These are phyloP conservation scores for Dusona sp. DNA, from an alignment of 2,888 invertebrate genomes.

Conservation along the genomic window DNA sequence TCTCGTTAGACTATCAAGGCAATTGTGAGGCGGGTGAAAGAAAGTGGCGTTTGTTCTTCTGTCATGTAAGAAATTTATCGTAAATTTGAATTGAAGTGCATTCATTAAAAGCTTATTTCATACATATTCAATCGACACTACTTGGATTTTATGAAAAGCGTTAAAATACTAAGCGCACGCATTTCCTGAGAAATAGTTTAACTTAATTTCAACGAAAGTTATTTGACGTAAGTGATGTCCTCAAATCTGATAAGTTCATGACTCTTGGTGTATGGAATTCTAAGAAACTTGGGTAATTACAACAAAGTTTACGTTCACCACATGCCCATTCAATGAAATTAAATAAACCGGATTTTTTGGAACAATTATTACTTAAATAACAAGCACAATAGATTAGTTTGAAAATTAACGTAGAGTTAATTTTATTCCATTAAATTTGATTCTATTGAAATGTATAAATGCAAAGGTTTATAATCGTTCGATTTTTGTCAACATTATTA, in stretches of 20 bases:
- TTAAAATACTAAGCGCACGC: background rate
- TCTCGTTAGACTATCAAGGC: background rate
- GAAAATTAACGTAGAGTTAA: background rate
- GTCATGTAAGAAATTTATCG: background rate
- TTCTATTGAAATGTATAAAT: background rate
- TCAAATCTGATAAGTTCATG: background rate
- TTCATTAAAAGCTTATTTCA: background rate
- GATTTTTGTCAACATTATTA: background rate
- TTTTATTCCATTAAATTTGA: background rate
- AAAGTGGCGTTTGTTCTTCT: background rate
- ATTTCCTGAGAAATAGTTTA: background rate
- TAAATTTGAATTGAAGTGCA: background rate
- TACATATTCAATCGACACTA: background rate
- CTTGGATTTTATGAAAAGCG: background rate
- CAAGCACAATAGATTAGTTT: background rate
- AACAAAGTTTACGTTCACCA: constrained; percentile 1
- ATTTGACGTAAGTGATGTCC: background rate
- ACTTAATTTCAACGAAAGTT: constrained; percentile 3
- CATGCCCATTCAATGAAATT: background rate
- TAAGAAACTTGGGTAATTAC: constrained; percentile 5
- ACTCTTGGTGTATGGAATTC: background rate
- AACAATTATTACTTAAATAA: background rate
- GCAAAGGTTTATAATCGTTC: background rate
- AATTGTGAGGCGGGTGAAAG: background rate
- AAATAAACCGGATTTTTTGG: background rate